Conservation (phyloP, 2,888 invertebrate species). For the Rhimphoctona megacephalus region DNA sequence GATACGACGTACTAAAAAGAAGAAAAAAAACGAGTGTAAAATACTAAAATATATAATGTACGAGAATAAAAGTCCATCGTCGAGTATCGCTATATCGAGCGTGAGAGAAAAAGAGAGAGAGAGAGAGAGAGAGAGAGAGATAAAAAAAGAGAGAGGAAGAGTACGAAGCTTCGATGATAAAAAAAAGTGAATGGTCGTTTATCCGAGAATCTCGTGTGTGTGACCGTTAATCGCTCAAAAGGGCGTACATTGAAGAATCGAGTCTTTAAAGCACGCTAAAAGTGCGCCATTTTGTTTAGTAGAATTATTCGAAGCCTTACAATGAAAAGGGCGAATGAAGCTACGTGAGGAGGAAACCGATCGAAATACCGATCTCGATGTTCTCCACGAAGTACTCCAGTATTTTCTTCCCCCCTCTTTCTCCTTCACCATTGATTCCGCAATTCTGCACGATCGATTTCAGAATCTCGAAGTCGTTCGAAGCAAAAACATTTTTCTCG, state of each 20-base stretch:
- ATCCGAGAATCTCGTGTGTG: slow-evolving; percentile 49
- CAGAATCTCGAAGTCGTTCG: slow-evolving; percentile 4
- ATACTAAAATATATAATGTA: slow-evolving; percentile 6
- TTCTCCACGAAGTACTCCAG: neutral
- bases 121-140: neutral
- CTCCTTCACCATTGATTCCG: neutral
- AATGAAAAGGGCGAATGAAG: neutral
- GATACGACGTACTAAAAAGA: neutral
- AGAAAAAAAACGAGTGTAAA: neutral
- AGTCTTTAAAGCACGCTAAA: neutral
- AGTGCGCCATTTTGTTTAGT: neutral
- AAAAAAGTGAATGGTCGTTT: slow-evolving; percentile 33
- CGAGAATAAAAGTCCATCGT: neutral
- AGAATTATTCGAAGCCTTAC: neutral
- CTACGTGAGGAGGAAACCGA: neutral
- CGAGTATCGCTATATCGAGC: slow-evolving; percentile 25
- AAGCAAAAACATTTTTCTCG: slow-evolving; percentile 46
- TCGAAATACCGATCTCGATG: slow-evolving; percentile 7
- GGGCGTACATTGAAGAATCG: neutral
- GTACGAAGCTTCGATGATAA: neutral
- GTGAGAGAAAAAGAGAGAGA: neutral
- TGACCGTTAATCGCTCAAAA: slow-evolving; percentile 23
- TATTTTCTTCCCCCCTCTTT: neutral
- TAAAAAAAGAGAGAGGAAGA: neutral
- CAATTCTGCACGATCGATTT: slow-evolving; percentile 31